Conservation (phyloP, 2,113 vertebrate genomes). For the Phalacrocorax carbo region DNA sequence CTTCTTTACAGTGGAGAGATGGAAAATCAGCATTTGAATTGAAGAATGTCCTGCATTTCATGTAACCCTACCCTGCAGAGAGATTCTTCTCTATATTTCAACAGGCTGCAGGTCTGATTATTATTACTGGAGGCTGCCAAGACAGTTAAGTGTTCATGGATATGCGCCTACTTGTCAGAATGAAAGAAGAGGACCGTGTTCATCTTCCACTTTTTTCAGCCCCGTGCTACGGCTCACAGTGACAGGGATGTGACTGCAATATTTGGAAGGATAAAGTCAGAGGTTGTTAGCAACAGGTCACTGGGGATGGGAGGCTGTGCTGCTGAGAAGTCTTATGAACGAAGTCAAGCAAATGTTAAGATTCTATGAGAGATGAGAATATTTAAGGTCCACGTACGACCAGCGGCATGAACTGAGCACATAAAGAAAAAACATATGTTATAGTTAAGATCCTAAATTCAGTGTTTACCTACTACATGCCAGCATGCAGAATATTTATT, state of each 20-base stretch:
- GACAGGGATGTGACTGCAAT: background rate
- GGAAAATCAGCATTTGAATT: background rate
- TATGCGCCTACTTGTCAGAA: background rate
- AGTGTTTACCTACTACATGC: background rate
- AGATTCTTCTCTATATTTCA: background rate
- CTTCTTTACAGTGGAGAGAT: background rate
- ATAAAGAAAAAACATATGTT: background rate
- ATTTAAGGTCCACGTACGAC: background rate
- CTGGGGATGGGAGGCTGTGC: fast-evolving
- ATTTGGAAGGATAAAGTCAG: background rate
- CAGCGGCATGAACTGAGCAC: background rate
- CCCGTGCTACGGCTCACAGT: background rate
- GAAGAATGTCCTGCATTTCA: constrained; percentile 19
- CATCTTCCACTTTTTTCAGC: background rate
- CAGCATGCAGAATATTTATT: background rate
- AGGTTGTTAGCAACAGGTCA: background rate
- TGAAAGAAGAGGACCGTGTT: background rate
- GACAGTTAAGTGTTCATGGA: background rate
- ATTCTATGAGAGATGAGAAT: background rate
- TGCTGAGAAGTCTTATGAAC: background rate
- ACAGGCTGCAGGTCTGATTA: background rate
- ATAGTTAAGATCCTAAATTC: background rate
- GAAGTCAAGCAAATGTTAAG: background rate
- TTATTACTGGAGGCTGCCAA: background rate
- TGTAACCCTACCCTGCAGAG: background rate